Evolutionary conservation across 1,140 invertebrate species (phyloP).

Genomic region (Pararge aegeria): DNA sequence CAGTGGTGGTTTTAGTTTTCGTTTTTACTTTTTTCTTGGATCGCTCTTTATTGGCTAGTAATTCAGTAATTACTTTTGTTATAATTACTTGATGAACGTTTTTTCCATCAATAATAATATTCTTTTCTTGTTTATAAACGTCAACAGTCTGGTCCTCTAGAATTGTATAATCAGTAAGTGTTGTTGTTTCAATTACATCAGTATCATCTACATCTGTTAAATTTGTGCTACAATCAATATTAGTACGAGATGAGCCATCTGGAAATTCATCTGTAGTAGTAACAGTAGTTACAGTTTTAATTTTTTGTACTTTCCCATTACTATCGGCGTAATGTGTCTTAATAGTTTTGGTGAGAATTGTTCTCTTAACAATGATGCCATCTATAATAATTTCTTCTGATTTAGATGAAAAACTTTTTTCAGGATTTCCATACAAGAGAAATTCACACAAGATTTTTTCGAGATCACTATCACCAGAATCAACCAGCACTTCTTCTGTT

Average conservation of each 20-base stretch:
- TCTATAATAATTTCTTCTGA: conserved; percentile 57
- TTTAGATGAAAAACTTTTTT: conserved; percentile 57
- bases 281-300: conserved; percentile 63
- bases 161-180: conserved; percentile 53
- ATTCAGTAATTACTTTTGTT: conserved; percentile 66
- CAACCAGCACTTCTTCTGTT: conserved; percentile 57
- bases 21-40: conserved; percentile 69
- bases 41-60: conserved; percentile 52
- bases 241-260: conserved; percentile 68
- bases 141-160: conserved; percentile 58
- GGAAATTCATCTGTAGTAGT: conserved; percentile 73
- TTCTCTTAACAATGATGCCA: conserved; percentile 56
- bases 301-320: conserved; percentile 52
- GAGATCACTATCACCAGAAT: conserved; percentile 48
- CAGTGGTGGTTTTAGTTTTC: conserved; percentile 67
- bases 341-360: conserved; percentile 53
- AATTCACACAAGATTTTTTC: conserved; percentile 56
- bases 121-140: conserved; percentile 57
- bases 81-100: conserved; percentile 65
- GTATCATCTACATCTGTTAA: conserved; percentile 53
- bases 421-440: conserved; percentile 48
- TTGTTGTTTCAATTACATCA: conserved; percentile 39
- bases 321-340: conserved; percentile 68
- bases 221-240: conserved; percentile 56
- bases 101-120: conserved; percentile 54